Evolutionary conservation across 2,113 vertebrate genomes (phyloP).

Genomic region (Perca fluviatilis): DNA sequence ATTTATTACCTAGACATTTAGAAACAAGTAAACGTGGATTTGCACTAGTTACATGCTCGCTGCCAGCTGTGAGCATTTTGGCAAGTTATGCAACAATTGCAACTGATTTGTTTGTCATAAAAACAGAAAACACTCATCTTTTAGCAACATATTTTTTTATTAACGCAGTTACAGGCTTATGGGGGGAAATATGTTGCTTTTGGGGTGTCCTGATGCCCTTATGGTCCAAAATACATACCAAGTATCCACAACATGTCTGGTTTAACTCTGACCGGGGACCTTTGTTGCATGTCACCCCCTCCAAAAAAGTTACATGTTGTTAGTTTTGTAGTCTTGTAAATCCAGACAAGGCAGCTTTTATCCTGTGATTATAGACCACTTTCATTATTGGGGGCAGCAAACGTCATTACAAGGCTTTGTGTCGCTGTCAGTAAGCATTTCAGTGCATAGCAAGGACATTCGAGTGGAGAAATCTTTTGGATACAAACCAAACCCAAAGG

Average conservation of each 20-base stretch:
- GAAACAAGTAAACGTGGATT: constrained; percentile 35
- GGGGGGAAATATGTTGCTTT: neutral
- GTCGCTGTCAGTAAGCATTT: constrained; percentile 30
- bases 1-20: constrained; percentile 37
- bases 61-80: constrained; percentile 42
- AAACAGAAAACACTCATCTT: constrained; percentile 28
- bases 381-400: constrained; percentile 42
- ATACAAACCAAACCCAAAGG: constrained; percentile 25
- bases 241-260: neutral
- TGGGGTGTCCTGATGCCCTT: neutral
- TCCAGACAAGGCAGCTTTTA: constrained; percentile 34
- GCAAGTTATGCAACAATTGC: constrained; percentile 33
- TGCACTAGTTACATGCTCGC: constrained; percentile 10
- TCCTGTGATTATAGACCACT: constrained; percentile 34
- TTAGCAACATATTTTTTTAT: constrained; percentile 22
- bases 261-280: neutral
- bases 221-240: neutral
- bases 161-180: neutral
- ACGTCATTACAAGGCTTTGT: constrained; percentile 42
- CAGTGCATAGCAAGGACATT: constrained; percentile 1
- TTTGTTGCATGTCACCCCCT: neutral
- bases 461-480: constrained; percentile 12
- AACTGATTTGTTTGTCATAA: constrained; percentile 20
- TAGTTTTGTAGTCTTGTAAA: constrained; percentile 20
- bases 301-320: neutral